Base-by-base conservation (phyloP, 2,113 vertebrate genomes). In the Oreochromis niloticus region DNA sequence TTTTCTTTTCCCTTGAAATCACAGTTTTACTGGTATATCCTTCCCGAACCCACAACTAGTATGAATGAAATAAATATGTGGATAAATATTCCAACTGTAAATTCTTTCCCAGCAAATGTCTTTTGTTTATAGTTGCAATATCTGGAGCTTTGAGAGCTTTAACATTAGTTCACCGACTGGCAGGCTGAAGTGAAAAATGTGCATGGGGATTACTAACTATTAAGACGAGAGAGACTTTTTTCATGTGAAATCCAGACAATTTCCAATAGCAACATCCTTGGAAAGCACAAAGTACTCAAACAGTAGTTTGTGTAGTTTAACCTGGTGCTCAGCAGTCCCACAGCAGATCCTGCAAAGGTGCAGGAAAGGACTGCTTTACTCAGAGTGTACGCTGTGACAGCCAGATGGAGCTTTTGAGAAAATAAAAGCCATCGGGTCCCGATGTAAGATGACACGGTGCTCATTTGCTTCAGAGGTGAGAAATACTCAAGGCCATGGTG, bases 401-500 rank as follows among this genome's bases (percentile, higher is more conserved):
- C 79, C 43, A 80, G 57, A 82, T 52, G 78, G 24, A 82, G 57
- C 32, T 75, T 79, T 79, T 52, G 55, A 87, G 46, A 89, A 81
- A 91, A 89, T 82, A 56, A 68, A 93, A 75, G 86, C 87, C 68
- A 83, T 83, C 89, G 50, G 30, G 30, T 89, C 84, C 34, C 80
- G 6, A 94, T 94, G 88, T 85, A 91, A 92, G 91, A 88, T 94
- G 95, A 95, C 95, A 94, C 83, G 1, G 71, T 11, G 78, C 91
- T 95, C 93, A 66, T 95, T 94, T 92, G 85, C 59, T 84, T 85
- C 81, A 12, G 90, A 95, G 92, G 95, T 95, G 95, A 94, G 93
- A 95, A 94, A 66, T 39, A 87, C 81, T 93, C 91, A 82, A 54
- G 80, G 68, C 82, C 78, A 10, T 61, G 85, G 88, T 90, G 92